Base-by-base conservation (phyloP, 2,113 vertebrate genomes). In the Apodemus sylvaticus region DNA sequence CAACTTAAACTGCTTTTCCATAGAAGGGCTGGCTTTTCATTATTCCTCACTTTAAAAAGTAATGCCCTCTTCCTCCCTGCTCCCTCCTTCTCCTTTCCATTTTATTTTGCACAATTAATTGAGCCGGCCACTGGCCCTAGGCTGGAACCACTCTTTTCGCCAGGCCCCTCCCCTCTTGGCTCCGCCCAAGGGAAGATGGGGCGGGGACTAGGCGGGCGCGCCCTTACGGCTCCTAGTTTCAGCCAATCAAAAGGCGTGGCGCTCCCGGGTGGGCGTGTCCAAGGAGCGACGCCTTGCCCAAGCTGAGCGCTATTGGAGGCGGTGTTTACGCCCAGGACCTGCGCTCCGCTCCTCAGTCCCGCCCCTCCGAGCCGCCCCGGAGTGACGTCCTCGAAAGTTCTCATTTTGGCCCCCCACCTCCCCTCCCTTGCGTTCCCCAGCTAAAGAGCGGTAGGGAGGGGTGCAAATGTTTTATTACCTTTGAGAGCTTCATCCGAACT, bases 391-490 rank as follows among this genome's bases (percentile, higher is more conserved):
- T 94, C 87, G 96, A 92, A 98, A 97, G 97, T 98, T 97, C 96
- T 96, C 95, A 62, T 94, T 97, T 93, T 93, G 94, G 92, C 48
- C 89, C 92, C 94, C 74, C 73, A 22, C 10, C 13, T 29, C 82
- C 90, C 74, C 78, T 93, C 91, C 96, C 26, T 24, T 5, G 9
- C 7, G 62, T 97, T 97, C 97, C 97, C 95, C 97, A 92, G 98
- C 98, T 97, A 98, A 98, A 98, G 98, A 98, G 91, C 98, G 97
- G 86, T 66, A 94, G 98, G 96, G 98, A 97, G 98, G 96, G 98
- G 98, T 98, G 98, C 98, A 98, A 98, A 98, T 97, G 97, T 98
- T 99, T 99, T 98, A 99, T 99, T 99, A 98, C 98, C 98, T 98
- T 96, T 95, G 98, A 98, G 98, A 98, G 98, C 98, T 98, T 98